Base-by-base conservation (phyloP, 1,140 invertebrate genomes). In the Pollicipes pollicipes region DNA sequence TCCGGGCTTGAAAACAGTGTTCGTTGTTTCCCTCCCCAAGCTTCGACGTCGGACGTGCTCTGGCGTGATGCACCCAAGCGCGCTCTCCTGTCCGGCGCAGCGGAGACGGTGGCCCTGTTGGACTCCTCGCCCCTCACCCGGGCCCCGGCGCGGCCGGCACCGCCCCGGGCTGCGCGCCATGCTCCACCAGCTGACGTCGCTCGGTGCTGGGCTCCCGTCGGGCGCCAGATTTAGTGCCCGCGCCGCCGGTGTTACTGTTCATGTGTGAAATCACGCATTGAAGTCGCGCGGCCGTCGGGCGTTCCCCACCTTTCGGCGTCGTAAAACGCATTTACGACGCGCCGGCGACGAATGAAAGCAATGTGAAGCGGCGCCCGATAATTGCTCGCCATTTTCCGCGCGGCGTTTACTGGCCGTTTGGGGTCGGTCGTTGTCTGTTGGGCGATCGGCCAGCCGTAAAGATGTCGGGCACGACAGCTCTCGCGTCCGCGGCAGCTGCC, bases 241-340 rank as follows among this genome's bases (percentile, higher is more conserved):
- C 10, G 45, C 45, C 21, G 45, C 45, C 45, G 45, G 45, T 58
- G 45, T 58, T 58, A 58, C 45, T 58, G 45, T 58, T 58, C 45
- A 58, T 58, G 45, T 58, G 45, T 58, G 45, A 58, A 58, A 58
- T 58, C 45, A 58, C 45, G 45, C 45, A 58, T 58, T 58, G 45
- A 58, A 58, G 45, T 58, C 45, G 6, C 8, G 45, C 17, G 6
- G 45, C 45, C 2, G 45, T 17, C 2, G 13, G 45, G 45, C 21
- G 45, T 21, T 21, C 6, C 13, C 10, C 13, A 21, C 45, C 13
- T 10, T 58, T 58, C 17, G 2, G 6, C 13, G 2, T 58, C 45
- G 45, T 58, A 58, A 58, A 58, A 10, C 45, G 24, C 45, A 21
- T 21, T 21, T 21, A 58, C 45, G 45, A 58, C 45, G 45, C 45